Base-by-base conservation (phyloP, 1,140 invertebrate genomes). In the Camponotus vicinus region DNA sequence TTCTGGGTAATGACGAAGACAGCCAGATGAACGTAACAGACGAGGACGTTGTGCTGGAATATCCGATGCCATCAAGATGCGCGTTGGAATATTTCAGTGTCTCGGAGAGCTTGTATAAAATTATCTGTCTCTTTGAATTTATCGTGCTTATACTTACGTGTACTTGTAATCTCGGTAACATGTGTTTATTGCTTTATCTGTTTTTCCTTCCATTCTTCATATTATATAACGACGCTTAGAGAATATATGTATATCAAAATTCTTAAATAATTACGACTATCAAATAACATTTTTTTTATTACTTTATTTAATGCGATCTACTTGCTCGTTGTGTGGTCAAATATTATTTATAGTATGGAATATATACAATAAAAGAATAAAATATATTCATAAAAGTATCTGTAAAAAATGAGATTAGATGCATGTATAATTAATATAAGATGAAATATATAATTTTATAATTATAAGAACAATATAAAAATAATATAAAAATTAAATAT, bases 91-190 rank as follows among this genome's bases (percentile, higher is more conserved):
- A 52, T 9, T 9, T 89, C 0, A 13, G 52, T 11, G 2, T 49
- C 0, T 64, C 88, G 8, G 18, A 11, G 0, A 49, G 34, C 5
- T 13, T 89, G 21, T 32, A 42, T 27, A 3, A 6, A 11, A 3
- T 69, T 13, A 4, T 79, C 3, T 78, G 57, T 34, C 0, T 84
- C 9, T 3, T 40, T 2, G 73, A 90, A 8, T 86, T 40, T 11
- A 9, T 79, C 0, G n/a, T 87, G 37, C 5, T 90, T 32, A 0
- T 87, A 8, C 5, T 78, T 5, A 75, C 78, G 6, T 55, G 59
- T 45, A 84, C 42, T 9, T 75, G 85, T 27, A 90, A 89, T 55
- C 18, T 75, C 5, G 88, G 88, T 90, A 89, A 83, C 3, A 42
- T 42, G 8, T 52, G 55, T 69, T 66, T 85, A 8, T 55, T 55